Conservation (phyloP, 2,113 vertebrate species). For the Strix uralensis region DNA sequence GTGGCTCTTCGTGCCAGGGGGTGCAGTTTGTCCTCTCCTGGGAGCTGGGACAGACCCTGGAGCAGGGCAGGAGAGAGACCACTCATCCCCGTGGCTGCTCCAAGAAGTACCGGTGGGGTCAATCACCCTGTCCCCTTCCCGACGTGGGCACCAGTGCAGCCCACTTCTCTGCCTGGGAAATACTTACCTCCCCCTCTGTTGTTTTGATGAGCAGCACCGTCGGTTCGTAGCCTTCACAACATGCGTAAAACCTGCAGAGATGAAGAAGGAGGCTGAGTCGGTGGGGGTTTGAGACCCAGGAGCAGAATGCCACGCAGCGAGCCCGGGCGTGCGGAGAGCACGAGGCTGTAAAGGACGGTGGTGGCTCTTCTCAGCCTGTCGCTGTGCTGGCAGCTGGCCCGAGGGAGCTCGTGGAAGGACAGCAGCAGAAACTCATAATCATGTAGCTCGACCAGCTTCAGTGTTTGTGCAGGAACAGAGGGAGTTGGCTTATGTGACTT, state of each 20-base stretch:
- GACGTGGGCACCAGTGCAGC: fast-evolving
- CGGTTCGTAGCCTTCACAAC: conserved; percentile 80
- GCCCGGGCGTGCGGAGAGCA: fast-evolving
- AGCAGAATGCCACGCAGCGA: fast-evolving
- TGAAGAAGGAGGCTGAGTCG: not conserved
- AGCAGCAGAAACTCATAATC: not conserved
- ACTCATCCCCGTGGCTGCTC: not conserved
- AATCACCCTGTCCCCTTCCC: not conserved
- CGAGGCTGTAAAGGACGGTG: not conserved
- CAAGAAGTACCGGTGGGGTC: not conserved
- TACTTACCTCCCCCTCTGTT: conserved; percentile 74
- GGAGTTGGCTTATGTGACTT: not conserved
- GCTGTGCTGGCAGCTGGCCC: not conserved
- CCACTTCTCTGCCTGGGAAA: not conserved
- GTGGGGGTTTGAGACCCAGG: not conserved
- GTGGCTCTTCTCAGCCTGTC: not conserved
- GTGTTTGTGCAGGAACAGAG: not conserved
- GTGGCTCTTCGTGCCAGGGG: not conserved
- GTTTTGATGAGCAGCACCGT: conserved; percentile 80
- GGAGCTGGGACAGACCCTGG: not conserved
- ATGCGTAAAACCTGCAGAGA: conserved; percentile 76
- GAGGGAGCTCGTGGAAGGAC: not conserved
- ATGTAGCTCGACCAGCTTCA: not conserved
- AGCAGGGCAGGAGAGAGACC: not conserved
- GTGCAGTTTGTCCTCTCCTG: not conserved